Evolutionary conservation across 2,888 invertebrate genomes (phyloP).

Genomic region (Ernsta delagoae): DNA sequence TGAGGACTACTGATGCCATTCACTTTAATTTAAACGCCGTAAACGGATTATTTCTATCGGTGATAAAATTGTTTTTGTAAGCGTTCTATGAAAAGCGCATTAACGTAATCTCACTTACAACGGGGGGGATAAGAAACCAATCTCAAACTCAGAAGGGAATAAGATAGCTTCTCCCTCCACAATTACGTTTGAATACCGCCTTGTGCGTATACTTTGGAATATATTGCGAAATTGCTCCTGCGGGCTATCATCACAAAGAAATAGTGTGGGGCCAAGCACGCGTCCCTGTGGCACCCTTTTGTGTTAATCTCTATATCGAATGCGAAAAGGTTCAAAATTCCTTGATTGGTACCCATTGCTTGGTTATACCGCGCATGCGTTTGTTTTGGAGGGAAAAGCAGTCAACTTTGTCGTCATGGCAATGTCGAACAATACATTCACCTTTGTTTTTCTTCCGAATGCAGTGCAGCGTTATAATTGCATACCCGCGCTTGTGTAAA

Average conservation of each 20-base stretch:
- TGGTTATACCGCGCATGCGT: constrained; percentile 69
- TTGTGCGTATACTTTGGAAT: constrained; percentile 53
- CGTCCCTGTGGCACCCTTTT: constrained; percentile 49
- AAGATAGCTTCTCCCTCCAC: constrained; percentile 57
- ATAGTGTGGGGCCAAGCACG: constrained; percentile 65
- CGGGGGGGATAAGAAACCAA: constrained; percentile 47
- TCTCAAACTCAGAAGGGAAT: constrained; percentile 63
- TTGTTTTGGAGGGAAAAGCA: constrained; percentile 77
- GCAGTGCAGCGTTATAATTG: constrained; percentile 40
- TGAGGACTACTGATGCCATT: constrained; percentile 33
- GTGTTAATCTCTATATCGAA: constrained; percentile 37
- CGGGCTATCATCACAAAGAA: constrained; percentile 65
- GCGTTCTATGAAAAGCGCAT: background rate
- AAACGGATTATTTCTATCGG: constrained; percentile 35
- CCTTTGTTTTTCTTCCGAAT: constrained; percentile 22
- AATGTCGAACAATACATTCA: constrained; percentile 64
- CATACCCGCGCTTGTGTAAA: constrained; percentile 37
- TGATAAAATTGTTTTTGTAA: constrained; percentile 20
- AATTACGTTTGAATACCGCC: constrained; percentile 55
- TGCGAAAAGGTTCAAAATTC: constrained; percentile 49
- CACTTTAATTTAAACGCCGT: constrained; percentile 42
- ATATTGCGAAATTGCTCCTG: constrained; percentile 75
- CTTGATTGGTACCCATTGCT: constrained; percentile 38
- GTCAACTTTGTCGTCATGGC: constrained; percentile 72
- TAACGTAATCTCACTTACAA: constrained; percentile 9